Evolutionary conservation across 2,797 vertebrate genomes (phyloP).

Genomic region (Chromobotia macracanthus): DNA sequence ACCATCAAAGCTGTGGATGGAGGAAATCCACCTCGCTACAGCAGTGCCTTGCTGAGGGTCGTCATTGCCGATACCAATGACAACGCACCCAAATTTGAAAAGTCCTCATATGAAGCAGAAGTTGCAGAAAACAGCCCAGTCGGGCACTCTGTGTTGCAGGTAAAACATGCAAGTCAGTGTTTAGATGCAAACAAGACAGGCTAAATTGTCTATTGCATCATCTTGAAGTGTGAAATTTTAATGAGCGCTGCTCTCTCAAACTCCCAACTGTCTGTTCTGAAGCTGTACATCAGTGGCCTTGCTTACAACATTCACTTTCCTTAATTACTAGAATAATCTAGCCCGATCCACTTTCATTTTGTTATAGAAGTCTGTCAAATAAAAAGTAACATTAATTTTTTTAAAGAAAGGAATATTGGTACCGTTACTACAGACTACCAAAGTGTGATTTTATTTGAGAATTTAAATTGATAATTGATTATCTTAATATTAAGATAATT

Average conservation of each 20-base stretch:
- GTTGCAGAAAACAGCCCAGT: slow-evolving; percentile 94
- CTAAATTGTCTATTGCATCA: slow-evolving; percentile 52
- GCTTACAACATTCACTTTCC: slow-evolving; percentile 27
- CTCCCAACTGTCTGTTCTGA: slow-evolving; percentile 50
- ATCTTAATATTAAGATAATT: no score
- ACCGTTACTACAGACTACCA: neutral
- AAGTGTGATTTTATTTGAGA: neutral
- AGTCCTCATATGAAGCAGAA: slow-evolving; percentile 88
- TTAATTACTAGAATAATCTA: slow-evolving; percentile 47
- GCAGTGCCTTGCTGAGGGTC: slow-evolving; percentile 93
- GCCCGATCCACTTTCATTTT: neutral
- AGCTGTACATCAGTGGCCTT: slow-evolving; percentile 46
- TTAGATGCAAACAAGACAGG: slow-evolving; percentile 41
- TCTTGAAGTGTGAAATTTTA: slow-evolving; percentile 55
- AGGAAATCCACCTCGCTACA: slow-evolving; percentile 89
- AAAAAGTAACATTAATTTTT: neutral
- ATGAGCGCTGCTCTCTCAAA: slow-evolving; percentile 51
- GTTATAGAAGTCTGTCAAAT: neutral
- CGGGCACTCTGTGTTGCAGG: slow-evolving; percentile 96
- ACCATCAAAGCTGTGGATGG: slow-evolving; percentile 97
- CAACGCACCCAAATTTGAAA: slow-evolving; percentile 94
- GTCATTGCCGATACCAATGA: slow-evolving; percentile 95
- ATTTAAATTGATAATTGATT: neutral
- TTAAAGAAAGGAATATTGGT: no score
- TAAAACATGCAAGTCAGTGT: slow-evolving; percentile 62